A percentile compares a stretch with the other conserved stretches of the same genome.
Evolutionary conservation across 1,140 invertebrate genomes (phyloP).

Genomic region (Cydia pomonella): DNA sequence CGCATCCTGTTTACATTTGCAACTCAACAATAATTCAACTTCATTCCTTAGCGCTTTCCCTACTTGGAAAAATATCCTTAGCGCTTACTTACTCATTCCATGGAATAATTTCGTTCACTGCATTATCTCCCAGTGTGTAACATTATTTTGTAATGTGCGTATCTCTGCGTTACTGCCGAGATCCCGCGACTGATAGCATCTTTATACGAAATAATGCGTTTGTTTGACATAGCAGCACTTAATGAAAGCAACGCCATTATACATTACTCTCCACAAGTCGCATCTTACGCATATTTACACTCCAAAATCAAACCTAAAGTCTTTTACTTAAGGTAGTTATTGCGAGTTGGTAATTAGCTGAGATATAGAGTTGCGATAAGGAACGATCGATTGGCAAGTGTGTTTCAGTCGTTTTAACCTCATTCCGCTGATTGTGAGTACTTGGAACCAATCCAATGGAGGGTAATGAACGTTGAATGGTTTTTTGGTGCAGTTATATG

Average conservation of each 20-base stretch:
- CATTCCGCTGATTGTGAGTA: background rate
- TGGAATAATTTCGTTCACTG: background rate
- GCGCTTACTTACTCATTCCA: too few species aligned
- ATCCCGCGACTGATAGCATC: constrained; percentile 69
- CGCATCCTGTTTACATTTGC: too few species aligned
- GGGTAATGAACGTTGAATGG: constrained; percentile 17
- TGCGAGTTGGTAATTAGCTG: background rate
- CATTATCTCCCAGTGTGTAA: constrained; percentile 42
- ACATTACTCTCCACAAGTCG: background rate
- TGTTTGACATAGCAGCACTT: constrained; percentile 44
- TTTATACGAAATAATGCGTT: constrained; percentile 72
- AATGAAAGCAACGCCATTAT: constrained; percentile 24
- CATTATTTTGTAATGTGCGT: constrained; percentile 56
- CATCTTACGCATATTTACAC: background rate
- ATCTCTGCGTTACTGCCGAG: constrained; percentile 58
- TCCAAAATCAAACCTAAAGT: background rate
- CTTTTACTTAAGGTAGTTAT: background rate
- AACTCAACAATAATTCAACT: too few species aligned
- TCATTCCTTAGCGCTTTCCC: too few species aligned
- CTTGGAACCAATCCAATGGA: constrained; percentile 24
- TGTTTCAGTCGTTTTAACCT: constrained; percentile 17
- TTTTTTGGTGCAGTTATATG: constrained; percentile 7
- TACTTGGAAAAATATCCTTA: too few species aligned
- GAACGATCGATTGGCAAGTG: constrained; percentile 18
- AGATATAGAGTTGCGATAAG: background rate